phyloP scores from a whole-genome alignment of 2,888 invertebrate species.

The Lasius platythorax region DNA sequence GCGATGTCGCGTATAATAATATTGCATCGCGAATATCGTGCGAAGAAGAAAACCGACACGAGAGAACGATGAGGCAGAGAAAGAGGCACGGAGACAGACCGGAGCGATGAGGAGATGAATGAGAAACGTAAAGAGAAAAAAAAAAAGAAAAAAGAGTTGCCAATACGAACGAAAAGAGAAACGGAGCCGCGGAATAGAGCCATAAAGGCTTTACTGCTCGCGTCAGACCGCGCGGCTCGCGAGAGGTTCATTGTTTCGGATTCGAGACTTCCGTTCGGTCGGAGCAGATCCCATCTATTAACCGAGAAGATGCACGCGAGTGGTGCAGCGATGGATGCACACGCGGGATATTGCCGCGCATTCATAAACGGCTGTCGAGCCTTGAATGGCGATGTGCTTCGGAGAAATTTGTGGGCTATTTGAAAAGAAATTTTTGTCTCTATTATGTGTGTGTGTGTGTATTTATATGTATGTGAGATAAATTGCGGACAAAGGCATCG shows the following conservation, averaged over 20 bases:
- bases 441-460: constrained; percentile 13
- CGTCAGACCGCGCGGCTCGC: constrained; percentile 71
- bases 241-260: constrained; percentile 81
- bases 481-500: constrained; percentile 24
- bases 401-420: constrained; percentile 52
- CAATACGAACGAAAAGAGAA: constrained; percentile 61
- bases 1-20: constrained; percentile 34
- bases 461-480: constrained; percentile 9
- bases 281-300: constrained; percentile 49
- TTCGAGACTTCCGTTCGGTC: constrained; percentile 81
- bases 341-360: constrained; percentile 33
- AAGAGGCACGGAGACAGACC: background rate
- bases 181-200: constrained; percentile 79
- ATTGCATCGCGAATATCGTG: background rate
- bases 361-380: constrained; percentile 48
- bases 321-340: constrained; percentile 26
- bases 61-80: background rate
- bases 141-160: background rate
- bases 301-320: constrained; percentile 55
- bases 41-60: background rate
- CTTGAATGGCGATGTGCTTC: constrained; percentile 41
- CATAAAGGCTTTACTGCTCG: constrained; percentile 81
- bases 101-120: constrained; percentile 12
- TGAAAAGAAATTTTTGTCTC: constrained; percentile 54
- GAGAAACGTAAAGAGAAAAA: constrained; percentile 5